Conservation (phyloP, 2,797 vertebrate genomes). For the Malurus splendens region DNA sequence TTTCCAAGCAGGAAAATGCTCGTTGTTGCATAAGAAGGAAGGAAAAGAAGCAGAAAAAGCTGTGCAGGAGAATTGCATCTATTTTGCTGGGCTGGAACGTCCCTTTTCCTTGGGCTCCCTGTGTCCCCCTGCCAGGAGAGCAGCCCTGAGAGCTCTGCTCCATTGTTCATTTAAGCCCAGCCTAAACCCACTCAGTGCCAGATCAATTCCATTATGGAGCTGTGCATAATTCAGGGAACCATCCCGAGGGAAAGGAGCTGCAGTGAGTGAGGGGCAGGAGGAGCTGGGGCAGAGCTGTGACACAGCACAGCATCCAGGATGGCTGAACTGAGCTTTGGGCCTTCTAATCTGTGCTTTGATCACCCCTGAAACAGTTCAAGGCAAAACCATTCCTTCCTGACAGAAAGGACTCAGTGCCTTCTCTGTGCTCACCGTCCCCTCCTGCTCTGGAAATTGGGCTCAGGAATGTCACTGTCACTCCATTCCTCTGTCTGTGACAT, state of each 20-base stretch:
- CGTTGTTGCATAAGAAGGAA: background rate
- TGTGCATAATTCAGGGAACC: background rate
- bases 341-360: conserved; percentile 36
- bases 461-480: background rate
- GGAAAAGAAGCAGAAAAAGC: background rate
- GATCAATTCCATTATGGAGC: background rate
- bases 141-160: background rate
- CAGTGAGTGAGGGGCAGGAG: background rate
- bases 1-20: background rate
- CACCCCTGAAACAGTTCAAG: conserved; percentile 32
- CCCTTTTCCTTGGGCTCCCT: background rate
- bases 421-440: background rate
- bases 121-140: background rate
- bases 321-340: background rate
- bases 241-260: background rate
- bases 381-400: background rate
- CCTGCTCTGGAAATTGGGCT: background rate
- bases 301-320: background rate
- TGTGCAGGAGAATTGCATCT: background rate
- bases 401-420: background rate
- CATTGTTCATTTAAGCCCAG: background rate
- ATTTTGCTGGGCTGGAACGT: background rate
- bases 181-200: fast-evolving
- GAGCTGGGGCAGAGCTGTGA: background rate
- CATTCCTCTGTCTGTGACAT: background rate